Evolutionary conservation across 2,113 vertebrate genomes (phyloP).

Genomic region (Coregonus clupeaformis): DNA sequence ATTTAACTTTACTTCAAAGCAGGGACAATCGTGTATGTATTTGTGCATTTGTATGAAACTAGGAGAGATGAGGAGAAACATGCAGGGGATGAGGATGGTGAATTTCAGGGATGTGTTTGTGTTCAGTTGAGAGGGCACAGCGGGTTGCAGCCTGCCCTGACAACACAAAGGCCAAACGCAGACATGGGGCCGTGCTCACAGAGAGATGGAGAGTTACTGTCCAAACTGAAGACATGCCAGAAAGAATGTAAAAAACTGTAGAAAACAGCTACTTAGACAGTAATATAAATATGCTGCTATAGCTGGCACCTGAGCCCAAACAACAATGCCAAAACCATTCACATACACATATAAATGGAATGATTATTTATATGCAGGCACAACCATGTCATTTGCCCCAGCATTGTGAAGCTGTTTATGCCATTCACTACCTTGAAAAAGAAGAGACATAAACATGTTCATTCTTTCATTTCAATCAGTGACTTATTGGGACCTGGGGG

Average conservation of each 20-base stretch:
- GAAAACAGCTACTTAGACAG: not conserved
- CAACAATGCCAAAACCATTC: not conserved
- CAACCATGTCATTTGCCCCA: too few relatives aligned
- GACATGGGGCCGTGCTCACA: not conserved
- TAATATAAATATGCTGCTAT: not conserved
- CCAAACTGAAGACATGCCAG: not conserved
- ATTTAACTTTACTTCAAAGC: not conserved
- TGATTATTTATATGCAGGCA: too few relatives aligned
- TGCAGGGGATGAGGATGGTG: constrained; percentile 17
- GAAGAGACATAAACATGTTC: too few relatives aligned
- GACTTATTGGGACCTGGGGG: too few relatives aligned
- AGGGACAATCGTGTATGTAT: not conserved
- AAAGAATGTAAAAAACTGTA: not conserved
- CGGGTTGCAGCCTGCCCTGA: not conserved
- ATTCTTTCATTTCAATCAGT: too few relatives aligned
- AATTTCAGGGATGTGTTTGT: constrained; percentile 39
- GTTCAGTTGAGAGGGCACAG: constrained; percentile 40
- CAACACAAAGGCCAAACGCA: constrained; percentile 16
- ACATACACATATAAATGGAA: too few relatives aligned
- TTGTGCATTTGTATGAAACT: constrained; percentile 1
- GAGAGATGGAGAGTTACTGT: not conserved
- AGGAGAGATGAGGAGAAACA: not conserved
- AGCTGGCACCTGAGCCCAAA: not conserved
- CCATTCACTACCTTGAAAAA: too few relatives aligned
- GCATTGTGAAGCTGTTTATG: too few relatives aligned